Percentiles rank a stretch among this genome's conserved stretches.
These are phyloP conservation scores for Ormia ochracea DNA, from an alignment of 2,888 invertebrate species.

Conservation along the genomic window DNA sequence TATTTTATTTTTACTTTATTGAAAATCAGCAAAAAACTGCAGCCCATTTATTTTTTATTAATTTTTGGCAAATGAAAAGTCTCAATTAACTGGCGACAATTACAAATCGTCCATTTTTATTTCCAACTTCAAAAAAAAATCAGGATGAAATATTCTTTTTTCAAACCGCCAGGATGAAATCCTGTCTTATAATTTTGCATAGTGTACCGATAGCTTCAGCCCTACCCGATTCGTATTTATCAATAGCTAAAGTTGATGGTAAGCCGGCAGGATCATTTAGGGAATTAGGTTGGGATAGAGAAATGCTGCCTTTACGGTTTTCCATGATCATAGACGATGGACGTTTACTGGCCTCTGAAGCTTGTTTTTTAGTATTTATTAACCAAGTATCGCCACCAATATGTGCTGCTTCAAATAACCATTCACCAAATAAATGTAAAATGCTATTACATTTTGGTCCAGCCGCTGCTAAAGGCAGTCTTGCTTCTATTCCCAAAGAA, in stretches of 20 bases:
- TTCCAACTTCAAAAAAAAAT: no score
- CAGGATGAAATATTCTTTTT: no score
- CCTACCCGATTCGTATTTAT: conserved; percentile 89
- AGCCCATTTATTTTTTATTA: no score
- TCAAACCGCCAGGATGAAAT: no score
- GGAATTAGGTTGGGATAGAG: conserved; percentile 82
- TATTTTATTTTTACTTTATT: no score
- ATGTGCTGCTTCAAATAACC: conserved; percentile 97
- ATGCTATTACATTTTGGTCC: conserved; percentile 96
- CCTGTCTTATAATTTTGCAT: conserved; percentile 95
- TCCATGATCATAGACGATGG: conserved; percentile 83
- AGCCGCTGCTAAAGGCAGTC: conserved; percentile 83
- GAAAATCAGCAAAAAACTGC: no score
- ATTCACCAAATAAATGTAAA: conserved; percentile 95
- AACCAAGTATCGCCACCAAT: conserved; percentile 86
- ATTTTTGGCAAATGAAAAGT: no score
- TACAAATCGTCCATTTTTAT: no score
- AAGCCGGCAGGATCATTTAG: conserved; percentile 83
- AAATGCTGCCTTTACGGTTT: conserved; percentile 78
- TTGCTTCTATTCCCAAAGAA: conserved; percentile 80
- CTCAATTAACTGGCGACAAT: no score
- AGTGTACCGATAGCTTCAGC: conserved; percentile 97
- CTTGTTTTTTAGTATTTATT: conserved; percentile 78
- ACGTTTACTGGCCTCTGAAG: conserved; percentile 79
- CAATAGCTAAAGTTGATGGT: conserved; percentile 83